A percentile compares a stretch with the other conserved stretches of the same genome.
Evolutionary conservation across 2,113 vertebrate species (phyloP).

Genomic region (Eubucco bourcierii): DNA sequence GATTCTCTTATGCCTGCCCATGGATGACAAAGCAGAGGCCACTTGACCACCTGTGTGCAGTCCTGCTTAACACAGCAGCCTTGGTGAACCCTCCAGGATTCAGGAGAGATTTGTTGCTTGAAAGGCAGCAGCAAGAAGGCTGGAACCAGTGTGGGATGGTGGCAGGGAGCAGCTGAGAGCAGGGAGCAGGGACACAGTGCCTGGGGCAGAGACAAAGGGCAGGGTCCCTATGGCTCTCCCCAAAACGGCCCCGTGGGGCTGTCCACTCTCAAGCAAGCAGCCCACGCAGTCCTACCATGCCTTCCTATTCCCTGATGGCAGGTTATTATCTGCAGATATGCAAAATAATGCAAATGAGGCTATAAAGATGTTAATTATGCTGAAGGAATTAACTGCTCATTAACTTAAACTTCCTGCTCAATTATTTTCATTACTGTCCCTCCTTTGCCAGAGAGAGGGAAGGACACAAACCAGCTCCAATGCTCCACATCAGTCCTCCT

Average conservation of each 20-base stretch:
- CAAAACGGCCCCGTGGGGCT: accelerated
- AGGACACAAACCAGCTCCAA: accelerated
- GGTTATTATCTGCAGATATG: background rate
- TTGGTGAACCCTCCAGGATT: background rate
- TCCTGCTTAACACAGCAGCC: background rate
- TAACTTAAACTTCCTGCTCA: conserved; percentile 43
- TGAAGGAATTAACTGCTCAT: conserved; percentile 53
- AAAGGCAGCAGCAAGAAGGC: background rate
- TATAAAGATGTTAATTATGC: conserved; percentile 28
- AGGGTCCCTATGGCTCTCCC: accelerated
- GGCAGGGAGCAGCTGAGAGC: background rate
- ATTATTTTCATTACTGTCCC: background rate
- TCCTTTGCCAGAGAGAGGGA: background rate
- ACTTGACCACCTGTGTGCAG: background rate
- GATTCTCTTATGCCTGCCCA: too few relatives aligned
- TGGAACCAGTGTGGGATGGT: accelerated
- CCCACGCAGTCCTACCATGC: background rate
- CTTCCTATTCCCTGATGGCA: background rate
- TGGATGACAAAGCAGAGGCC: too few relatives aligned
- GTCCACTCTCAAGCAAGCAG: background rate
- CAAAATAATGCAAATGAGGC: conserved; percentile 36
- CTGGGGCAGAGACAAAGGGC: background rate
- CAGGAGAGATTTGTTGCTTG: background rate
- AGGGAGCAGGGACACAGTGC: accelerated
- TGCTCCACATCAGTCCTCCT: background rate